Evolutionary conservation across 2,888 invertebrate genomes (phyloP).

Genomic region (Calameuta idolon): DNA sequence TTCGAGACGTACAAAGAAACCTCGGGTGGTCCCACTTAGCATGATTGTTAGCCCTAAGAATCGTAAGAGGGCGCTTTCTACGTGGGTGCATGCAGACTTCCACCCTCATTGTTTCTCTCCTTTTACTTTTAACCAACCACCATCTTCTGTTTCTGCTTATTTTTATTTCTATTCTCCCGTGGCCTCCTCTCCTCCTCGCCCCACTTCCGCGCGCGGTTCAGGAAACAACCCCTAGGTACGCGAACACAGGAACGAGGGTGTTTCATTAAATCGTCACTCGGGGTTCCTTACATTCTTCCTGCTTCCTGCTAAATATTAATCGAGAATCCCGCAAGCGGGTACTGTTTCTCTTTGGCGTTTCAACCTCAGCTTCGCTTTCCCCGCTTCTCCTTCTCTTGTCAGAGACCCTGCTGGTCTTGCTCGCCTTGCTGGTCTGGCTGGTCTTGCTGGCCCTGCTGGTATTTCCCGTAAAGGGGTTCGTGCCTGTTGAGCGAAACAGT

Average conservation of each 20-base stretch:
- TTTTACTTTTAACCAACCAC: background rate
- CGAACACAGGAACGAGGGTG: background rate
- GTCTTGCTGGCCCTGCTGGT: too few relatives aligned
- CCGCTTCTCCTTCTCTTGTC: background rate
- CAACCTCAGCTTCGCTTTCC: background rate
- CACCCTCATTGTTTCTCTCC: background rate
- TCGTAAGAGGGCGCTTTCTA: background rate
- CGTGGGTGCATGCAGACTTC: background rate
- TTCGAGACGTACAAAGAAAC: background rate
- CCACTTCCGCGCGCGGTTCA: background rate
- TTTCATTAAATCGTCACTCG: background rate
- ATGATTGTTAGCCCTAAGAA: background rate
- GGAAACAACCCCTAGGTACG: background rate
- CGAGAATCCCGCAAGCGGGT: background rate
- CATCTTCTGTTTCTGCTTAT: background rate
- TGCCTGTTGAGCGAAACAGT: background rate
- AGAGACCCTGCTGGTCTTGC: too few relatives aligned
- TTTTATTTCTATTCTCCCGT: background rate
- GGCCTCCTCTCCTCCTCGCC: too few relatives aligned
- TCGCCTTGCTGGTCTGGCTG: too few relatives aligned
- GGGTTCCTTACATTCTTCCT: background rate
- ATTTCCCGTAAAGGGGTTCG: background rate
- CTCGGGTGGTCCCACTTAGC: background rate
- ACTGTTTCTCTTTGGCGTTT: background rate
- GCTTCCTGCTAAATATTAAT: background rate